phyloP scores from a whole-genome alignment of 2,888 invertebrate genomes.

The Pherbina coryleti region DNA sequence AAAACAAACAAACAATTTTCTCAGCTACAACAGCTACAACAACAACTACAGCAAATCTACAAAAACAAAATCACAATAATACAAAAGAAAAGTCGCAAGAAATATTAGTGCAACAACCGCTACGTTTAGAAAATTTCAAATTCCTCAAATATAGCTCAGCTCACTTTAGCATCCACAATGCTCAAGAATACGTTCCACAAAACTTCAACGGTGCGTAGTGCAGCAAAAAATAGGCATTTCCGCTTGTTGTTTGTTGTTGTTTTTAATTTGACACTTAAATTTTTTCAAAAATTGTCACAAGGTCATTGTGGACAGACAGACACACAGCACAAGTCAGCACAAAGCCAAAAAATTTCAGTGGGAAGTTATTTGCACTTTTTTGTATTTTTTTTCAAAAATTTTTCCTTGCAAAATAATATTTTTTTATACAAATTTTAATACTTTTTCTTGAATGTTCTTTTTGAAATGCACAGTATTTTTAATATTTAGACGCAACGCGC shows the following conservation, averaged over 20 bases:
- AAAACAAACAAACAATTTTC: not conserved
- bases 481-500: too few relatives aligned
- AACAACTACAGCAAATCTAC: not conserved
- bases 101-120: slow-evolving; percentile 7
- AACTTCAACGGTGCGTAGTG: not conserved
- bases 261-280: not conserved
- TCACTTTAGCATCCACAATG: slow-evolving; percentile 10
- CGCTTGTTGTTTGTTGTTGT: slow-evolving; percentile 12
- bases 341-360: not conserved
- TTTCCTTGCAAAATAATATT: not conserved
- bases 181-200: slow-evolving; percentile 11
- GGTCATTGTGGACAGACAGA: slow-evolving; percentile 12
- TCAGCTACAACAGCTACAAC: not conserved
- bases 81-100: not conserved
- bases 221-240: slow-evolving; percentile 17
- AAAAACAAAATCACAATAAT: not conserved
- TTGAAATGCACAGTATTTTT: too few relatives aligned
- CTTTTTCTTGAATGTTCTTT: not conserved
- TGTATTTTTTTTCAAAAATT: not conserved
- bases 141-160: not conserved
- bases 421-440: not conserved
- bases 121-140: not conserved
- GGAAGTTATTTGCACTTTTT: not conserved
- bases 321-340: not conserved
- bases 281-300: slow-evolving; percentile 21